These are phyloP conservation scores for Lytechinus pictus DNA, from an alignment of 35 echinoderm and acorn worm genomes.

Conservation along the genomic window DNA sequence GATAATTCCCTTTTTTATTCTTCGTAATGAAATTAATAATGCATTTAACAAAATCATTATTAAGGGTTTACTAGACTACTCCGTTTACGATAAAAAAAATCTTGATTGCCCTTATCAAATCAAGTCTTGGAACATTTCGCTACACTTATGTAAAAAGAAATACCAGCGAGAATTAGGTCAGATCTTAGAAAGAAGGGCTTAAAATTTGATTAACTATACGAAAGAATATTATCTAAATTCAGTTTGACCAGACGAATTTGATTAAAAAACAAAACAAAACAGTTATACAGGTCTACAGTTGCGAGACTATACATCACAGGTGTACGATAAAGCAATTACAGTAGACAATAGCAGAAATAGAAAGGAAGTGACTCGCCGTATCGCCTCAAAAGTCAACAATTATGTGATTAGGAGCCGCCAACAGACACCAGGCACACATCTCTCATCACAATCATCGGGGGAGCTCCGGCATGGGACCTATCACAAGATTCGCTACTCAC, in stretches of 20 bases:
- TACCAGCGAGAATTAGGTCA: too few relatives aligned
- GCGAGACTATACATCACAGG: slow-evolving; percentile 20
- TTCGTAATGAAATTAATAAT: too few relatives aligned
- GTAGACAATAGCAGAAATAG: slow-evolving; percentile 30
- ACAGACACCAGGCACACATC: neutral
- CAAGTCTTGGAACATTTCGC: too few relatives aligned
- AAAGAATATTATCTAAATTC: neutral
- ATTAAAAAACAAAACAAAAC: neutral
- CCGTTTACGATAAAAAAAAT: too few relatives aligned
- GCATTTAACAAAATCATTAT: too few relatives aligned
- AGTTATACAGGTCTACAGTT: neutral
- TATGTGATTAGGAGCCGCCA: slow-evolving; percentile 31
- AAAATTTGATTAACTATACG: neutral
- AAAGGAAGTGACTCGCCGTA: slow-evolving; percentile 38
- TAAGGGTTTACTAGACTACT: too few relatives aligned
- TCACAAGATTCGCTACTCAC: neutral
- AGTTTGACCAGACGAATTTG: neutral
- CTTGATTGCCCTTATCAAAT: too few relatives aligned
- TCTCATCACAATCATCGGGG: neutral
- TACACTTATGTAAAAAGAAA: too few relatives aligned
- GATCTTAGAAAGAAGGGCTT: neutral
- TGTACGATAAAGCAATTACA: neutral
- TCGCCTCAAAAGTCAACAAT: slow-evolving; percentile 34
- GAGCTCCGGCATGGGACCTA: neutral
- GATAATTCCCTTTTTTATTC: too few relatives aligned